phyloP scores from a whole-genome alignment of 2,888 invertebrate genomes.

The Graphium colonna region DNA sequence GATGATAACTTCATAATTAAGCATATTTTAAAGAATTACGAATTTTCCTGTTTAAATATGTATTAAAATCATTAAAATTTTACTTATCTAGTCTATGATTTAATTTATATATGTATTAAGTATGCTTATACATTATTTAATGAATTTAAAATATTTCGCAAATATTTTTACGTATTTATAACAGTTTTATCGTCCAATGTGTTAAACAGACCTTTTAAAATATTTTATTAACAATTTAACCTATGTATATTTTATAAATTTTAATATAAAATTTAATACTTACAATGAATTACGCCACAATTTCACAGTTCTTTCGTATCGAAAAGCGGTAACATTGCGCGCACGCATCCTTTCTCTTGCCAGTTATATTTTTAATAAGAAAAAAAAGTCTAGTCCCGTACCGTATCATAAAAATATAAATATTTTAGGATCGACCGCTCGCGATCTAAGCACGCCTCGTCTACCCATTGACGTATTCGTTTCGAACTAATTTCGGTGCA shows the following conservation, averaged over 20 bases:
- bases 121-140: no score
- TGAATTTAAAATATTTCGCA: not conserved
- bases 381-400: slow-evolving; percentile 61
- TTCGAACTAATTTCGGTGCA: slow-evolving; percentile 78
- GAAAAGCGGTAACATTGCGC: slow-evolving; percentile 31
- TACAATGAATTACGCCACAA: slow-evolving; percentile 33
- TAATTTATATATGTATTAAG: no score
- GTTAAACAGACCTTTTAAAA: no score
- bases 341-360: slow-evolving; percentile 55
- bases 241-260: no score
- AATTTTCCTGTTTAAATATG: no score
- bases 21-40: no score
- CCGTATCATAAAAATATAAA: slow-evolving; percentile 74
- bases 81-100: no score
- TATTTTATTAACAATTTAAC: no score
- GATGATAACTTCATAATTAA: no score
- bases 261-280: slow-evolving; percentile 26
- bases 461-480: slow-evolving; percentile 76
- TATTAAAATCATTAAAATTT: no score
- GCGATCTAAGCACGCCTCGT: slow-evolving; percentile 53
- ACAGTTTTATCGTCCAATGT: no score
- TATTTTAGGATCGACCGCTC: slow-evolving; percentile 64
- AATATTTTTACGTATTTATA: not conserved
- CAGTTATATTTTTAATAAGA: slow-evolving; percentile 69
- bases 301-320: slow-evolving; percentile 11